Conservation (phyloP, 1,140 invertebrate genomes). For the Lanistes nyassanus region DNA sequence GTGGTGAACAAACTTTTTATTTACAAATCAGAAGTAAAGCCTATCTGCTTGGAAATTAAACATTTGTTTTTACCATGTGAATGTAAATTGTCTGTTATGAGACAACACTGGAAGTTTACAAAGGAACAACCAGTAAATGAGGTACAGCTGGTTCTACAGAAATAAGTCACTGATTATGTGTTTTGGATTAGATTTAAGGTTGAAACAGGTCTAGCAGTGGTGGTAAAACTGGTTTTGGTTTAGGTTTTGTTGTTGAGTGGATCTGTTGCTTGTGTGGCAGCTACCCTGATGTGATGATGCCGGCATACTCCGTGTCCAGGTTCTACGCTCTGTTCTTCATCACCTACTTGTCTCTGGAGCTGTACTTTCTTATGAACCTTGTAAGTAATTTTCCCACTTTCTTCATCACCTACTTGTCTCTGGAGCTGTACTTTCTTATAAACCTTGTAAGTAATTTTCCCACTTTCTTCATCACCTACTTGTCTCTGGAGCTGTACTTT, state of each 20-base stretch:
- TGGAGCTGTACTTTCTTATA: slow-evolving; percentile 89
- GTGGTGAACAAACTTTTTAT: too few species aligned
- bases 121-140: too few species aligned
- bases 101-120: too few species aligned
- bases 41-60: too few species aligned
- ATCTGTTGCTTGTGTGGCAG: slow-evolving; percentile 68
- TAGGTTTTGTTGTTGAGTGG: neutral
- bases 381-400: slow-evolving; percentile 75
- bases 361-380: slow-evolving; percentile 92
- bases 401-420: slow-evolving; percentile 86
- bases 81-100: too few species aligned
- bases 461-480: slow-evolving; percentile 90
- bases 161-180: too few species aligned
- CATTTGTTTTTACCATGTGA: too few species aligned
- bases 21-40: too few species aligned
- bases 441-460: slow-evolving; percentile 76
- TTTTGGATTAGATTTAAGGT: neutral
- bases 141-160: too few species aligned
- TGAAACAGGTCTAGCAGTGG: too few species aligned
- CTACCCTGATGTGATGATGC: slow-evolving; percentile 95
- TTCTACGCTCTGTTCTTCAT: slow-evolving; percentile 90
- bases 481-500: slow-evolving; percentile 86
- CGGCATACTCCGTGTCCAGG: slow-evolving; percentile 81
- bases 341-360: slow-evolving; percentile 83
- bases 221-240: neutral